These are phyloP conservation scores for Gallinago undulata DNA, from an alignment of 2,113 vertebrate genomes.

Conservation along the genomic window DNA sequence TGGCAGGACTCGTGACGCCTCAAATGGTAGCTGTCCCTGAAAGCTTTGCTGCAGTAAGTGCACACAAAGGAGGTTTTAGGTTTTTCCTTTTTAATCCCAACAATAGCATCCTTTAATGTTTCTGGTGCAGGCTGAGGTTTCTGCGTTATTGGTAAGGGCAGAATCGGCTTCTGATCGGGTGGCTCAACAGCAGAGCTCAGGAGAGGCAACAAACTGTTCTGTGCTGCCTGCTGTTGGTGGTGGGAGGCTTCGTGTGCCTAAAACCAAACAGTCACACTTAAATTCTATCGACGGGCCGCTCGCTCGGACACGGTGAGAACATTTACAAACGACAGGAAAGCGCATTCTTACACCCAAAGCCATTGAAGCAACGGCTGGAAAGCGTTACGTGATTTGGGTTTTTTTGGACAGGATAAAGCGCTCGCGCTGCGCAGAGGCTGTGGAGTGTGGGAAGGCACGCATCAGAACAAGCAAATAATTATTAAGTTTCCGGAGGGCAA, in stretches of 20 bases:
- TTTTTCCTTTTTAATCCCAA: conserved; percentile 95
- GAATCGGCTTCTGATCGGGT: conserved; percentile 94
- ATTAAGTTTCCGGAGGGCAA: conserved; percentile 58
- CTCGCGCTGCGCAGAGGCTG: neutral
- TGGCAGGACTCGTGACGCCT: conserved; percentile 96
- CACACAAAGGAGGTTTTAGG: conserved; percentile 97
- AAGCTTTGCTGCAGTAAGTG: conserved; percentile 97
- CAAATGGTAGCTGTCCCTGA: conserved; percentile 98
- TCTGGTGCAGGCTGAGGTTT: conserved; percentile 91
- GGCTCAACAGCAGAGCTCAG: conserved; percentile 92
- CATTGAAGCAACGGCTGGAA: neutral
- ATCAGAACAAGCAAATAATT: neutral
- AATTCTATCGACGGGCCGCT: conserved; percentile 27
- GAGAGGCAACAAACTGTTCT: conserved; percentile 94
- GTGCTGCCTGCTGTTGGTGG: conserved; percentile 95
- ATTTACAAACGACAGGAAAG: conserved; percentile 21
- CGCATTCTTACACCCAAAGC: conserved; percentile 18
- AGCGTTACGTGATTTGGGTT: neutral
- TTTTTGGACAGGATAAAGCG: neutral
- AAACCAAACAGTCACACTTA: conserved; percentile 80
- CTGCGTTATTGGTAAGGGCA: conserved; percentile 92
- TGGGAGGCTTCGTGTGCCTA: conserved; percentile 96
- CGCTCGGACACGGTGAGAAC: neutral
- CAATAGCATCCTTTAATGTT: conserved; percentile 89
- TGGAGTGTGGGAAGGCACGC: neutral